Conservation (phyloP, 2,888 invertebrate species). For the Melikaiella ostensackeni region DNA sequence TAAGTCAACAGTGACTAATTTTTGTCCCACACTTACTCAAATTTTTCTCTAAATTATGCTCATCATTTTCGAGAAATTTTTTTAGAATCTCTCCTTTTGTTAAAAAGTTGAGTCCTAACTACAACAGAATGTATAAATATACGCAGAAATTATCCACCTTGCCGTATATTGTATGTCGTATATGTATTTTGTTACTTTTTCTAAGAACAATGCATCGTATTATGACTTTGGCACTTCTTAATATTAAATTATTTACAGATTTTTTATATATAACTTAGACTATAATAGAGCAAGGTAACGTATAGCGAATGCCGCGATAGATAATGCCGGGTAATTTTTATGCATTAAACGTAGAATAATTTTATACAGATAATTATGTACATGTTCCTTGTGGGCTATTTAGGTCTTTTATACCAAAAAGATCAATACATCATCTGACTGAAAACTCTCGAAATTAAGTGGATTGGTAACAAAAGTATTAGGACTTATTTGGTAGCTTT, state of each 20-base stretch:
- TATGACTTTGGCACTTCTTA: not conserved
- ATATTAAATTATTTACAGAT: not conserved
- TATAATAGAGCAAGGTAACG: not conserved
- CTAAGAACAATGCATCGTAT: not conserved
- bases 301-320: not conserved
- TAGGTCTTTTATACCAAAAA: not conserved
- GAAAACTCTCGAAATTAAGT: not conserved
- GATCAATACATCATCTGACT: not conserved
- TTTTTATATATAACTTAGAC: not conserved
- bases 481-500: not conserved
- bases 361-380: constrained; percentile 1
- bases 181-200: not conserved
- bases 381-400: not conserved
- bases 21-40: not conserved
- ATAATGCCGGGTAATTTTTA: not conserved
- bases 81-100: not conserved
- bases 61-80: not conserved
- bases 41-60: not conserved
- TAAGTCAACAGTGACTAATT: too few species aligned
- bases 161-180: not conserved
- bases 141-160: not conserved
- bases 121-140: not conserved
- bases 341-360: not conserved
- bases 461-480: not conserved
- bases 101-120: not conserved